These are phyloP conservation scores for Synaphobranchus kaupii DNA, from an alignment of 2,797 vertebrate genomes.

Conservation along the genomic window DNA sequence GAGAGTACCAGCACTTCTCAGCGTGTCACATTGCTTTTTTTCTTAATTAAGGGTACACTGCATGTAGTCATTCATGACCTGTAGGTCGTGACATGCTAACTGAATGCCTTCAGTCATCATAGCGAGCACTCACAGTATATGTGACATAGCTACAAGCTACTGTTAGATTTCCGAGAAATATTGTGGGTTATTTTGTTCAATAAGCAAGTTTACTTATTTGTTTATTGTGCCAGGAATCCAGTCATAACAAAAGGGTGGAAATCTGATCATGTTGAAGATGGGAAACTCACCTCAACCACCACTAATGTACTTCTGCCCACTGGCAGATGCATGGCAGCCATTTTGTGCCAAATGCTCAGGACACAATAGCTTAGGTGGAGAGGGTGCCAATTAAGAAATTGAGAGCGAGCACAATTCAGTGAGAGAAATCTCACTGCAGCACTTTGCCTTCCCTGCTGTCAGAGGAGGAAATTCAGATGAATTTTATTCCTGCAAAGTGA, in stretches of 20 bases:
- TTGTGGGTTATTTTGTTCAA: no score
- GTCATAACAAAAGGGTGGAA: no score
- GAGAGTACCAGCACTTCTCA: neutral
- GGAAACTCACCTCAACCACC: neutral
- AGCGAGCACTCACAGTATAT: no score
- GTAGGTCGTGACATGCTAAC: no score
- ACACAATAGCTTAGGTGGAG: neutral
- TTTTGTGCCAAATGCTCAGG: neutral
- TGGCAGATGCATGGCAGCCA: neutral
- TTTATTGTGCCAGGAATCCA: no score
- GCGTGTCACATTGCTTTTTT: no score
- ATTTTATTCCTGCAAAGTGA: conserved; percentile 1
- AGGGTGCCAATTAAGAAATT: neutral
- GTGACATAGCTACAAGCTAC: no score
- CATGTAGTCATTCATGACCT: neutral
- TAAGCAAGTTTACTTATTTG: no score
- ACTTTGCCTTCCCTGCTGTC: neutral
- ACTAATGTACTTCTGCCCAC: neutral
- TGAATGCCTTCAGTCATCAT: no score
- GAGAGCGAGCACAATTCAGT: no score
- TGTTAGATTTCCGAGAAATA: no score
- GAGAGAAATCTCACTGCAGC: neutral
- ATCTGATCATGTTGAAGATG: neutral
- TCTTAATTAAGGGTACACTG: no score
- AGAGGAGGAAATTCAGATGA: neutral